Base-by-base conservation (phyloP, 2,888 invertebrate species). In the Noctuana brunneofusca region DNA sequence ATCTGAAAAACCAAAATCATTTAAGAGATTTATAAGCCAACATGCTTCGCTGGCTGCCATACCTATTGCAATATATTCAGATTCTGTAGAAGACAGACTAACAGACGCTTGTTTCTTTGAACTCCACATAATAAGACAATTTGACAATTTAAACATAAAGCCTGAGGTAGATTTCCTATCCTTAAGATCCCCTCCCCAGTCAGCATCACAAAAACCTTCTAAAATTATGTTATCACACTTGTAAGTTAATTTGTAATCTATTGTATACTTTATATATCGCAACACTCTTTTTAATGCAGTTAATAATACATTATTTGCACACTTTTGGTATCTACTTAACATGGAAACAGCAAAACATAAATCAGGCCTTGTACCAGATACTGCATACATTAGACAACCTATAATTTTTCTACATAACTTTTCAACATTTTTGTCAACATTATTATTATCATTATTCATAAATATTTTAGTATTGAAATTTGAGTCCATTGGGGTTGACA, bases 121-220 rank as follows among this genome's bases (percentile, higher is more conserved):
- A 35, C 64, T 64, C 79, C 80, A 78, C 22, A 69, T 66, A 14
- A 78, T 67, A 52, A 70, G 63, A 35, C 71, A 73, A 52, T 70
- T 69, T 65, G 66, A 64, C 18, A 68, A 52, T 9, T 58, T 69
- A 54, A 72, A 75, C 5, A 72, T 58, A 60, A 68, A 72, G 0
- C 75, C 78, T 38, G 56, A 27, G 16, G 65, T 64, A 30, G 67
- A 63, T 32, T 65, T 65, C 27, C 63, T 62, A 14, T 64, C 56
- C 27, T 18, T 27, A 3, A 58, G 9, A 46, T 65, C 66, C n/a
- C 62, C 58, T 32, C 53, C 62, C 65, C 65, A 66, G 49, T 65
- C 58, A 20, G 65, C 58, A 62, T 64, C 64, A 62, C 55, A 55
- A 53, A 48, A 65, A 20, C 65, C 53, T 38, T 22, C 16, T 18